Base-by-base conservation (phyloP, 2,113 vertebrate species). In the Odobenus rosmarus region DNA sequence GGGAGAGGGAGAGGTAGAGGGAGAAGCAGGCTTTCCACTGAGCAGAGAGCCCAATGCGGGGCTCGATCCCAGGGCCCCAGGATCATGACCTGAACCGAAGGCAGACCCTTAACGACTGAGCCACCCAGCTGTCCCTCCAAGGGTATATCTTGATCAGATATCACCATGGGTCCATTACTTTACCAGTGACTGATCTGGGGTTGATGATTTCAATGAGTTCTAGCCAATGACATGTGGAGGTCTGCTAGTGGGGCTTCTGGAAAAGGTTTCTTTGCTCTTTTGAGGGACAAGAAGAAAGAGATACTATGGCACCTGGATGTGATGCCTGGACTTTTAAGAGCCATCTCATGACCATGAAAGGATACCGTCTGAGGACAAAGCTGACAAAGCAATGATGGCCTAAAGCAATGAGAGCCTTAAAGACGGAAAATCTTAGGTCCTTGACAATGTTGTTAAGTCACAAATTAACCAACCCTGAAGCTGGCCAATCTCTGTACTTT, bases 191-290 rank as follows among this genome's bases (percentile, higher is more conserved):
- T 61, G 74, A 92, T 21, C n/a, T 4, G 57, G 28, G 51, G 12
- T 87, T 80, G 33, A 51, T 72, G 87, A 90, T 46, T 87, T 82
- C 69, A 88, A 84, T 26, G 12, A 62, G 69, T 84, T 85, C 57
- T 90, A 81, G 93, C 9, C 74, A 93, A 42, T 39, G 21, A 81
- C 39, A 72, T 28, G 92, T 1, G 36, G 23, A 83, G 26, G 33
- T 76, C 93, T 72, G 42, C 14, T 39, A 59, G 15, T 13, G 15
- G 61, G 61, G n/a, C 42, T 93, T 83, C 46, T 77, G 13, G 74
- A 61, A 95, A 93, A 97, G 69, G 36, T 81, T 88, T 84, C 88
- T 96, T 91, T 64, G 69, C 18, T 72, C 46, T 90, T 88, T 33
- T 42, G 28, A 95, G 31, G 49, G 19, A 72, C 49, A 95, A 28